Evolutionary conservation across 2,797 vertebrate genomes (phyloP), one percentile per base, ranked within the genome.

Genomic region (Sus cebifrons): DNA sequence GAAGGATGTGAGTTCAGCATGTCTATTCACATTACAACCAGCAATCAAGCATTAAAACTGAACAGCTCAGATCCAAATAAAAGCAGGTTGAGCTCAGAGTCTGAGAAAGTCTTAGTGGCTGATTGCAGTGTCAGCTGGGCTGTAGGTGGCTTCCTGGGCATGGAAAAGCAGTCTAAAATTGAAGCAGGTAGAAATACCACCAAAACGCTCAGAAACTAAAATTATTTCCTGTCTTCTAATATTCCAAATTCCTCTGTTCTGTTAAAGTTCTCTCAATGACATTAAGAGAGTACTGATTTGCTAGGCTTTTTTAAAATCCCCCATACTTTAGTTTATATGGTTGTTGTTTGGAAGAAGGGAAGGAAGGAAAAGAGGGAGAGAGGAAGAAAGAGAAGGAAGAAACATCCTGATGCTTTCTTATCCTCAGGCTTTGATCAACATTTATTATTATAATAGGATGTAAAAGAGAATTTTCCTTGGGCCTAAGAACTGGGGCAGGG

Each of bases 371-470:
- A 0, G n/a, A 56, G 12, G 5, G 29, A 49, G 0, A 11, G 14
- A 52, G 3, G 40, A 9, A 86, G 1, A 4, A 27, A 58, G 3
- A 58, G 10, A 16, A 4, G 16, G 71, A 20, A 91, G 23, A 74
- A 83, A n/a, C 1, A 56, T 65, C 71, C 67, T 88, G 1, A 40
- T 79, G 79, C 9, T 74, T 91, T 86, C 25, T 71, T 86, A 81
- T 64, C 15, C 67, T 64, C 60, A 94, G 40, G 14, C 10, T 94
- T 92, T 86, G 29, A 84, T 70, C 62, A 78, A 96, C 82, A 32
- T 79, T 91, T 87, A 83, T 62, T 64, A 92, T 85, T 54, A 79
- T 23, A 73, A n/a, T 65, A 77, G 36, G 10, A 36, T 83, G 0
- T 49, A 62, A 91, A 91, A 70, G 32, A 86, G 15, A 83, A 27